These are phyloP conservation scores for Ophiodon elongatus DNA, from an alignment of 2,113 vertebrate genomes.

Conservation along the genomic window DNA sequence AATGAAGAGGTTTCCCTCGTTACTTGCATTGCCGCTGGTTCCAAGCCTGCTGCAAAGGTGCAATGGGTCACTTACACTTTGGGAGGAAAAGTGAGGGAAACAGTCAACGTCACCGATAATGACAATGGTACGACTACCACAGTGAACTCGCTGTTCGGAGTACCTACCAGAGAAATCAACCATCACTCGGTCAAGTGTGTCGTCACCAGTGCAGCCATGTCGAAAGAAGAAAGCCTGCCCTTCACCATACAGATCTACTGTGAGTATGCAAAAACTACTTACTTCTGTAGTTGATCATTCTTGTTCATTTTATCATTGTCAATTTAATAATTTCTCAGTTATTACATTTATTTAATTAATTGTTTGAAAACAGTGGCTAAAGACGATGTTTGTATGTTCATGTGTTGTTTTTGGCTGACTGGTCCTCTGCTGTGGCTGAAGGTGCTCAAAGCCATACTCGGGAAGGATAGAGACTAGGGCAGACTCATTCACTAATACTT, in stretches of 20 bases:
- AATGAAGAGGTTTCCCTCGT: slow-evolving; percentile 35
- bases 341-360: background rate
- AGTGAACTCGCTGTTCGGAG: slow-evolving; percentile 51
- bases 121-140: slow-evolving; percentile 56
- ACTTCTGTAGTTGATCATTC: background rate
- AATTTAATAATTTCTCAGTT: background rate
- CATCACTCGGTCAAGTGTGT: slow-evolving; percentile 54
- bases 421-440: background rate
- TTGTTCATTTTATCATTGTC: background rate
- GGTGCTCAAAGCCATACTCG: background rate
- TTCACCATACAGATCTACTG: slow-evolving; percentile 65
- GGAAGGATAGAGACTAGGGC: no score
- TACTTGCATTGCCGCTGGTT: slow-evolving; percentile 60
- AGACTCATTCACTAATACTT: no score
- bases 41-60: slow-evolving; percentile 63
- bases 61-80: slow-evolving; percentile 45
- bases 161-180: slow-evolving; percentile 48
- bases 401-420: background rate
- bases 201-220: slow-evolving; percentile 23
- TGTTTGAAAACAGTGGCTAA: background rate
- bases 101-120: background rate
- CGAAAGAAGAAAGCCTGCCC: background rate
- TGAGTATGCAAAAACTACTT: slow-evolving; percentile 43
- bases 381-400: background rate
- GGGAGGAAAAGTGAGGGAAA: background rate